phyloP scores from a whole-genome alignment of 2,888 invertebrate genomes.

The Acleris sparsana region DNA sequence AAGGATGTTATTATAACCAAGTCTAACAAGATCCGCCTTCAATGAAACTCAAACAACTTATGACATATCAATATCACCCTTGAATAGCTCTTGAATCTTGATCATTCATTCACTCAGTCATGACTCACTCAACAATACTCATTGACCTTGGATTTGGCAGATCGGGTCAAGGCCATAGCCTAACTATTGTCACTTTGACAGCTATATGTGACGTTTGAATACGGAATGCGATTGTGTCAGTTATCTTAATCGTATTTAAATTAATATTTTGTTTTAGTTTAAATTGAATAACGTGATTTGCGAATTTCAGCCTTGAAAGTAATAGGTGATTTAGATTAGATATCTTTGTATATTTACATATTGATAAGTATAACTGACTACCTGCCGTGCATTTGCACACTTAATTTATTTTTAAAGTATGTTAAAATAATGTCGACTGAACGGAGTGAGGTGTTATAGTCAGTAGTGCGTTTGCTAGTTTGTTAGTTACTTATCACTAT shows the following conservation, averaged over 20 bases:
- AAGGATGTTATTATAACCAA: neutral
- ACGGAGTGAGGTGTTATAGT: too few species aligned
- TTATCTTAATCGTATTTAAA: constrained; percentile 35
- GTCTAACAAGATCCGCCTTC: constrained; percentile 4
- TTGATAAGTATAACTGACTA: neutral
- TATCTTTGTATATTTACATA: neutral
- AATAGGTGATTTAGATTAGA: neutral
- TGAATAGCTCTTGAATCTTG: constrained; percentile 39
- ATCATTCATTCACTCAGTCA: constrained; percentile 43
- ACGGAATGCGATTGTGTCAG: constrained; percentile 38
- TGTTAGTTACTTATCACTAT: too few species aligned
- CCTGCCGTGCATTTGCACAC: too few species aligned
- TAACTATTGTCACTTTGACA: constrained; percentile 66
- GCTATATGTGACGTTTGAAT: constrained; percentile 46
- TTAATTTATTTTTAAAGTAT: too few species aligned
- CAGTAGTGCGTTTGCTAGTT: too few species aligned
- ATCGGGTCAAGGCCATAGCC: constrained; percentile 57
- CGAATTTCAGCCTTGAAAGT: neutral
- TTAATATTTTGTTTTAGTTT: constrained; percentile 16
- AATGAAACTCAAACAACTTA: constrained; percentile 36
- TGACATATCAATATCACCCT: constrained; percentile 44
- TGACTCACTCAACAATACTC: constrained; percentile 35
- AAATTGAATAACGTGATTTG: neutral
- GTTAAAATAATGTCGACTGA: too few species aligned
- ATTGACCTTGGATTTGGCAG: constrained; percentile 44